Percentiles rank a stretch among this genome's conserved stretches.
These are phyloP conservation scores for Poecilia picta DNA, from an alignment of 2,797 vertebrate species.

Conservation along the genomic window DNA sequence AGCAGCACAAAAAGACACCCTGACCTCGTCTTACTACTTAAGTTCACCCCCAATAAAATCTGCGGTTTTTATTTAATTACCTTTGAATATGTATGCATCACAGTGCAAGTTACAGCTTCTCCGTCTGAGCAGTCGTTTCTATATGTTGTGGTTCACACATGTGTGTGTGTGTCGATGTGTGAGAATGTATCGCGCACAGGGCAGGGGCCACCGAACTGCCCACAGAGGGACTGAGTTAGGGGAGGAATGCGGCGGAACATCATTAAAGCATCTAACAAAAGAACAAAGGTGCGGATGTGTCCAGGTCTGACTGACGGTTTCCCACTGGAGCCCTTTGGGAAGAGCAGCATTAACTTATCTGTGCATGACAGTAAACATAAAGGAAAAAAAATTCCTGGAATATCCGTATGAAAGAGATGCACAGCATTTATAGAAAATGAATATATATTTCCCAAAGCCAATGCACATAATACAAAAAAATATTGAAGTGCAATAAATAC, in stretches of 20 bases:
- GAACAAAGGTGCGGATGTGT: slow-evolving; percentile 83
- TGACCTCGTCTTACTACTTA: slow-evolving; percentile 18
- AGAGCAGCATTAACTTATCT: slow-evolving; percentile 71
- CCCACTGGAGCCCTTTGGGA: slow-evolving; percentile 39
- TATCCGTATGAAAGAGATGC: slow-evolving; percentile 39
- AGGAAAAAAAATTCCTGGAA: slow-evolving; percentile 15
- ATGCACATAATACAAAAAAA: not conserved
- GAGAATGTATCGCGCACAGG: slow-evolving; percentile 28
- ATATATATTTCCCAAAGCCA: not conserved
- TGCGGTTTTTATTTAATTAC: not conserved
- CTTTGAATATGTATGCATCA: not conserved
- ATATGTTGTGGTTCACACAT: not conserved
- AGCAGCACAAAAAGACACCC: slow-evolving; percentile 65
- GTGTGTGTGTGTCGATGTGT: slow-evolving; percentile 25
- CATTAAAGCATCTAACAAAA: slow-evolving; percentile 83
- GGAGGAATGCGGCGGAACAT: slow-evolving; percentile 85
- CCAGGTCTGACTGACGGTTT: slow-evolving; percentile 61
- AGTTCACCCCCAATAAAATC: slow-evolving; percentile 35
- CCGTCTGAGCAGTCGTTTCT: not conserved
- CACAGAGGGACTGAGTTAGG: slow-evolving; percentile 83
- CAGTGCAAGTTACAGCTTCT: not conserved
- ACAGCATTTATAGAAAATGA: not conserved
- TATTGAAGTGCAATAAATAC: not conserved
- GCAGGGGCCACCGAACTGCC: slow-evolving; percentile 68
- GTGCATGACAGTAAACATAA: slow-evolving; percentile 62